These are phyloP conservation scores for Luehdorfia chinensis DNA, from an alignment of 1,140 invertebrate species.

Conservation along the genomic window DNA sequence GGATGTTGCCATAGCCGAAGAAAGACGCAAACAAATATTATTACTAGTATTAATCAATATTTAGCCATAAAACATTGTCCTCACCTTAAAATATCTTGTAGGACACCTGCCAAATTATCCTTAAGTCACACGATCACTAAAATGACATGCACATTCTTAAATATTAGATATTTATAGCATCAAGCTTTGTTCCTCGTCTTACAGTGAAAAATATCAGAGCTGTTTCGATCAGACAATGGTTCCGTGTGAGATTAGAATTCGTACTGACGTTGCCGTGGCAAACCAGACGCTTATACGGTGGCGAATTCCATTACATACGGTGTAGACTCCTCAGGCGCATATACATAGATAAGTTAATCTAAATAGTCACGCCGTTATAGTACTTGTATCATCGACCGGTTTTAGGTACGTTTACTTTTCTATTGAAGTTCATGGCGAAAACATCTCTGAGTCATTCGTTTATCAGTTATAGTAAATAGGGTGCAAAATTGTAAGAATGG, in stretches of 20 bases:
- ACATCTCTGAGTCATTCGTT: neutral
- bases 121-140: neutral
- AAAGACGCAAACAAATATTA: too few relatives aligned
- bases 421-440: conserved; percentile 9
- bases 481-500: too few relatives aligned
- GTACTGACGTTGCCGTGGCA: neutral
- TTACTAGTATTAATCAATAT: too few relatives aligned
- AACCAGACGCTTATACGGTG: conserved; percentile 5
- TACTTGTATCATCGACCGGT: conserved; percentile 2
- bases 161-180: neutral
- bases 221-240: conserved; percentile 1
- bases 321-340: neutral
- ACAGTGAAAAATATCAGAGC: neutral
- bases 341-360: neutral
- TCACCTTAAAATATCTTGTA: too few relatives aligned
- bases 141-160: neutral
- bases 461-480: conserved; percentile 3
- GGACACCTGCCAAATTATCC: conserved; percentile 1
- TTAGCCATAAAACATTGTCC: too few relatives aligned
- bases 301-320: neutral
- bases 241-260: conserved; percentile 7
- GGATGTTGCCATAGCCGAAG: too few relatives aligned
- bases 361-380: neutral
- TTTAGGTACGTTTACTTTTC: too few relatives aligned
- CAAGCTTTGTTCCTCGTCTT: neutral